Base-by-base conservation (phyloP, 2,888 invertebrate species). In the Zygaena filipendulae region DNA sequence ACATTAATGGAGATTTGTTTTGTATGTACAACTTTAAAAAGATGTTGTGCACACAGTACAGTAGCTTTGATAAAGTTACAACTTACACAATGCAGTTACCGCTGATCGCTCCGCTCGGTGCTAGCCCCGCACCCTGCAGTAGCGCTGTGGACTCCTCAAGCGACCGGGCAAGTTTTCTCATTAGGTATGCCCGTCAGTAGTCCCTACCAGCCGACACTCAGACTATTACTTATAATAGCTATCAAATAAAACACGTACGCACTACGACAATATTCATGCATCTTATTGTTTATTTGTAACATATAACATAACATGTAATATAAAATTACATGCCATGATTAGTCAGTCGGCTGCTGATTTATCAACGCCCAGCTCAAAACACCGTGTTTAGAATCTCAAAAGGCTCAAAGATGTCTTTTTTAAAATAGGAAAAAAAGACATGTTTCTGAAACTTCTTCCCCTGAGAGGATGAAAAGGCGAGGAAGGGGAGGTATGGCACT, bases 161-260 rank as follows among this genome's bases (percentile, higher is more conserved):
- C 50, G 62, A 45, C 50, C 50, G 62, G 45, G 50, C 59, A 75
- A 77, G 71, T 77, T 75, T 74, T 71, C 72, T 75, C 75, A 75
- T 77, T 74, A n/a, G n/a, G n/a, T n/a, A 75, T 56, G 57, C 53
- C 56, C 57, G 52, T 62, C 59, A 63, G 56, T 58, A 52, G 52
- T 47, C 51, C 49, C 53, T 56, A 49, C 52, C 7, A 16, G 4
- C 7, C 16, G n/a, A n/a, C 54, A 53, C 59, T 60, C 52, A 52
- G 52, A 57, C 57, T 56, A 50, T 55, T 57, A 58, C 52, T 56
- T 55, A 59, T 49, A 48, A n/a, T n/a, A 30, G 45, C 42, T 54
- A 47, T 56, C 57, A 59, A 60, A 59, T 50, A 37, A 30, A 38
- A 38, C 59, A 52, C 55, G 59, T 50, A 61, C 59, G 54, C 56